Evolutionary conservation across 2,797 vertebrate genomes (phyloP), one percentile per base, ranked within the genome.

Genomic region (Odontamblyopus rebecca): DNA sequence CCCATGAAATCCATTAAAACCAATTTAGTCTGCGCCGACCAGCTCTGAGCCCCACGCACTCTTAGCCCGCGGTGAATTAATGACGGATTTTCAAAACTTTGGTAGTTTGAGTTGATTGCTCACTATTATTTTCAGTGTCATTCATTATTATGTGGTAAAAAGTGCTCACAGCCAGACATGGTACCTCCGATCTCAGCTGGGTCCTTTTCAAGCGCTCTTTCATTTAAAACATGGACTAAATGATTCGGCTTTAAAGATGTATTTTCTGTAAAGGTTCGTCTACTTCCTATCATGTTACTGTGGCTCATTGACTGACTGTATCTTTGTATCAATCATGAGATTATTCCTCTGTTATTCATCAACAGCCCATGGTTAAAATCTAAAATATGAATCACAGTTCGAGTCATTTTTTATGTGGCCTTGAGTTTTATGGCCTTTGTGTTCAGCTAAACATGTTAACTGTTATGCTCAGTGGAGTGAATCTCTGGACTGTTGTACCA

Each of bases 1-100:
- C 84, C 87, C 82, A 64, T 89, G 88, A 90, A 90, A 91, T 92
- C 91, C 88, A 91, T 91, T 90, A 86, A 88, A 89, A 86, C 79
- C 89, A 90, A 89, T 92, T 91, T 87, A 87, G 75, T 72, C 70
- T 27, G 30, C 72, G 73, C 70, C 64, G 65, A 68, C 70, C 82
- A 85, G 82, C 83, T 90, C 80, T 68, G 50, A 82, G 78, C 84
- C 76, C 72, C 78, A 77, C 50, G 74, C 81, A 80, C 61, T 27
- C 78, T 75, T 76, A 71, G 69, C 84, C 82, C 68, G 57, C 71
- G 71, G 84, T 62, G 78, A 82, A 88, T 84, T 86, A 86, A 87
- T 86, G 82, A 87, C 77, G 83, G 78, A 86, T 86, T 89, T 88
- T 87, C 74, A 81, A 87, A 89, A 88, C 84, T 84, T 84, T 81